Percentiles rank a stretch among this genome's conserved stretches.
These are phyloP conservation scores for Hormaphis cornu DNA, from an alignment of 1,140 invertebrate species.

Conservation along the genomic window DNA sequence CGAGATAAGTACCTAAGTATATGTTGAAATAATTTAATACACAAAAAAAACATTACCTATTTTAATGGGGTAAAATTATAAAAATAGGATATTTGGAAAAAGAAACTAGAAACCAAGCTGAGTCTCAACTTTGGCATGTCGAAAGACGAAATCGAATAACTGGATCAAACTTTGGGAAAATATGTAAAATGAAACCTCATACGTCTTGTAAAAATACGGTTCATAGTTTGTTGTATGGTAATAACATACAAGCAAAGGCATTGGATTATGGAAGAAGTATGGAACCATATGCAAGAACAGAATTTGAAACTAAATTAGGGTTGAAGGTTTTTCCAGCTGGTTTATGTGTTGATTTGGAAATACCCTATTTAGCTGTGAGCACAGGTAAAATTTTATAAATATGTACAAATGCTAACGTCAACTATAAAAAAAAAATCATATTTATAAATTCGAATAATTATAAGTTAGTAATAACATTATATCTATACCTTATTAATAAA, in stretches of 20 bases:
- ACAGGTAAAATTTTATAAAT: neutral
- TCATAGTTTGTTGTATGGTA: neutral
- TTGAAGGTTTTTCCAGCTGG: neutral
- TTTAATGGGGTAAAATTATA: too few relatives aligned
- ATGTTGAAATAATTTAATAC: too few relatives aligned
- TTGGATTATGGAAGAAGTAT: neutral
- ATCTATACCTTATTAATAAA: neutral
- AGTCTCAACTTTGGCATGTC: neutral
- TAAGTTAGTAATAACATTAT: too few relatives aligned
- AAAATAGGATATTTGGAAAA: neutral
- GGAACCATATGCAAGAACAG: neutral
- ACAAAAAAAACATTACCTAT: too few relatives aligned
- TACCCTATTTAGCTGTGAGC: neutral
- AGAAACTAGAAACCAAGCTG: constrained; percentile 1
- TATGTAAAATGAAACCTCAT: neutral
- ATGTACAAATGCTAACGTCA: too few relatives aligned
- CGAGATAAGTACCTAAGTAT: too few relatives aligned
- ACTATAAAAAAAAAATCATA: neutral
- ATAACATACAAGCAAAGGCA: neutral
- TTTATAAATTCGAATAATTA: too few relatives aligned
- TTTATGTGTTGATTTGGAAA: neutral
- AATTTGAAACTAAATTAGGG: neutral
- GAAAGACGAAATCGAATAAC: constrained; percentile 1
- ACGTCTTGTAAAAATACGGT: neutral
- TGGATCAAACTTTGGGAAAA: constrained; percentile 1